Base-by-base conservation (phyloP, 1,140 invertebrate species). In the Drosophila asahinai region DNA sequence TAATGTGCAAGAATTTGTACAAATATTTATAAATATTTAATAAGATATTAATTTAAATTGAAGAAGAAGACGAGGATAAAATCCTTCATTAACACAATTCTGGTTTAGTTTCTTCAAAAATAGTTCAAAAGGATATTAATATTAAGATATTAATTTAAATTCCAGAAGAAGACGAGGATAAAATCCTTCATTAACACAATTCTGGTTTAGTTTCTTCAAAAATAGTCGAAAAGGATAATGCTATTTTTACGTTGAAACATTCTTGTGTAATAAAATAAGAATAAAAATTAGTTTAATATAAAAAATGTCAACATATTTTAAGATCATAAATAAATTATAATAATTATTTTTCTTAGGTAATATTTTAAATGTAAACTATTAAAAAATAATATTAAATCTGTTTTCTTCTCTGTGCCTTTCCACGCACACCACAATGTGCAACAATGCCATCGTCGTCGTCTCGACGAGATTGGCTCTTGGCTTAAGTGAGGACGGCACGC, bases 401-500 rank as follows among this genome's bases (percentile, higher is more conserved):
- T 11, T 17, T 68, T 64, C 8, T 25, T 0, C 12, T 5, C 62
- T 14, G 48, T 71, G 80, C 17, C 30, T 17, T n/a, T 43, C 9
- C 47, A 51, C 58, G 38, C 62, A 81, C 48, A 66, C 58, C 62
- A 30, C 17, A 9, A 72, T 38, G 54, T 71, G 52, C 67, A 84
- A 89, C 84, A 87, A 84, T 83, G 77, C 55, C 72, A 55, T 40
- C 62, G 71, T 0, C 33, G 71, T 2, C 33, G 78, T 57, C 51
- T 72, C 64, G 68, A 62, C 71, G 33, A 78, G 80, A 78, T 78
- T 78, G 74, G 61, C 71, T 80, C 78, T 70, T 55, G 72, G 71
- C 78, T 78, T 82, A 87, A 80, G 79, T 72, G 83, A 86, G 83
- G 80, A 90, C 72, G 81, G 86, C 84, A 89, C 84, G 84, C 84